These are phyloP conservation scores for Brachypalpus laphriformis DNA, from an alignment of 2,888 invertebrate species.

Conservation along the genomic window DNA sequence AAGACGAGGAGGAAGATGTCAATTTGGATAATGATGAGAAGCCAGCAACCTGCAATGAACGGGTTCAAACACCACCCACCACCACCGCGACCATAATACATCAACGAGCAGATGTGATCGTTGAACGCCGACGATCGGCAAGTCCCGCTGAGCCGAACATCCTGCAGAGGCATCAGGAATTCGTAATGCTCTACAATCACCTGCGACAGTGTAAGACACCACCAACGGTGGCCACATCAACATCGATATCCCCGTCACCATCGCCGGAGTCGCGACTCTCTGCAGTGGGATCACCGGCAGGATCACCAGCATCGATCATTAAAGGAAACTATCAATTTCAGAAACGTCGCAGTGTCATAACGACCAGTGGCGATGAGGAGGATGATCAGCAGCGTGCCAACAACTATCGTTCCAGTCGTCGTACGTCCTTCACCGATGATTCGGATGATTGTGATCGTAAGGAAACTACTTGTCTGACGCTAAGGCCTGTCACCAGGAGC, in stretches of 20 bases:
- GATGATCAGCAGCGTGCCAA: slow-evolving; percentile 58
- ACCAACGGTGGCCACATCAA: slow-evolving; percentile 56
- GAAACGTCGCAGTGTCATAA: slow-evolving; percentile 76
- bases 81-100: slow-evolving; percentile 9
- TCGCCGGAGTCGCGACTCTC: slow-evolving; percentile 59
- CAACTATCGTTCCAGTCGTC: slow-evolving; percentile 56
- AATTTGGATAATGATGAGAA: slow-evolving; percentile 7
- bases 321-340: slow-evolving; percentile 69
- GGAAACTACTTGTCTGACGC: slow-evolving; percentile 45
- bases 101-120: slow-evolving; percentile 63
- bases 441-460: slow-evolving; percentile 68
- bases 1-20: slow-evolving; percentile 23
- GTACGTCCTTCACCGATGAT: slow-evolving; percentile 65
- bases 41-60: slow-evolving; percentile 32
- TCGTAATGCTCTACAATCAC: slow-evolving; percentile 81
- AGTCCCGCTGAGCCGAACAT: slow-evolving; percentile 54
- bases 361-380: slow-evolving; percentile 75
- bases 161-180: slow-evolving; percentile 78
- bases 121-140: slow-evolving; percentile 56
- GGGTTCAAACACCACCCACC: slow-evolving; percentile 24
- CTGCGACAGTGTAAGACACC: slow-evolving; percentile 78
- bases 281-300: slow-evolving; percentile 64
- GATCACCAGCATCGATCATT: slow-evolving; percentile 66
- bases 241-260: slow-evolving; percentile 69
- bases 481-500: slow-evolving; percentile 51